Conservation (phyloP, 2,113 vertebrate genomes). For the Promerops cafer region DNA sequence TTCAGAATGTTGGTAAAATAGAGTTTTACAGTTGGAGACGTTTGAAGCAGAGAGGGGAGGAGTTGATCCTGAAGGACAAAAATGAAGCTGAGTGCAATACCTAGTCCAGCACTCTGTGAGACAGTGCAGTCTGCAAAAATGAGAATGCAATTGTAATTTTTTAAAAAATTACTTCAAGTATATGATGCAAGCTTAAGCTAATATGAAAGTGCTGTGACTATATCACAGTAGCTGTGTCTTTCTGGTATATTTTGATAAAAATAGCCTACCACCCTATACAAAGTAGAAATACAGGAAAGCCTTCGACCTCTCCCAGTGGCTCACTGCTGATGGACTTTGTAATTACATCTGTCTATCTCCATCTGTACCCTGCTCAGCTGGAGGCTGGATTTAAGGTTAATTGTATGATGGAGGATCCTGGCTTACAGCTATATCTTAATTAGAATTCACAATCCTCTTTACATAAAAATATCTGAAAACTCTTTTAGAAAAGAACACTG, state of each 20-base stretch:
- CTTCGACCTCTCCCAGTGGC: not conserved
- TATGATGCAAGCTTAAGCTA: not conserved
- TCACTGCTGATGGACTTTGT: conserved; percentile 26
- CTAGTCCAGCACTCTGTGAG: accelerated
- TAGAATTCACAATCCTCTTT: conserved; percentile 24
- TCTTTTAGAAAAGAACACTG: not conserved
- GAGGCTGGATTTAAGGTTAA: conserved; percentile 31
- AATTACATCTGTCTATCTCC: conserved; percentile 36
- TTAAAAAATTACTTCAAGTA: not conserved
- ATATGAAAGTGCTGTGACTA: not conserved
- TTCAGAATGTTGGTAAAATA: not conserved
- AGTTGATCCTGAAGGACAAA: not conserved
- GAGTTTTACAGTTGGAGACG: not conserved
- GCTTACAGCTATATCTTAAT: conserved; percentile 30
- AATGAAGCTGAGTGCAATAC: not conserved
- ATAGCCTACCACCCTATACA: not conserved
- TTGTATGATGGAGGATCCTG: not conserved
- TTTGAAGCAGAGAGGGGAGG: not conserved
- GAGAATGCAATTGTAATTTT: not conserved
- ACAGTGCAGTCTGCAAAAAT: not conserved
- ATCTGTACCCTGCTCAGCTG: not conserved
- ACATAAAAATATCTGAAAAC: not conserved
- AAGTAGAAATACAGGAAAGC: conserved; percentile 12
- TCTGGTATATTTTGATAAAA: not conserved
- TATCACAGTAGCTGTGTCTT: not conserved